Base-by-base conservation (phyloP, 2,888 invertebrate species). In the Thelaira solivaga region DNA sequence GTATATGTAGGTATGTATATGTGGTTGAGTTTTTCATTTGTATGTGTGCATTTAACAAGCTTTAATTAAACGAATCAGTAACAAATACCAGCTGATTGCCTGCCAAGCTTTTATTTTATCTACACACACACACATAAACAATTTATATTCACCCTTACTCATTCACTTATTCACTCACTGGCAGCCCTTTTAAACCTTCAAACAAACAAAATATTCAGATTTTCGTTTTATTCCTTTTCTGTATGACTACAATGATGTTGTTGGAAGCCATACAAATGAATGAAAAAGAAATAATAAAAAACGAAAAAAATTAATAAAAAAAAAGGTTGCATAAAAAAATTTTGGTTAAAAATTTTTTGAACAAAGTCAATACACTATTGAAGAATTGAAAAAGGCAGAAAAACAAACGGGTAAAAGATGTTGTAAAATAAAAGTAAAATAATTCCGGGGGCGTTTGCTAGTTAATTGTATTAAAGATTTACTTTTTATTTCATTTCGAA, bases 31-130 rank as follows among this genome's bases (percentile, higher is more conserved):
- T n/a, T n/a, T n/a, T n/a, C n/a, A n/a, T n/a, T n/a, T n/a, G n/a
- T n/a, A n/a, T n/a, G 69, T 59, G 47, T 26, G 53, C 62, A 64
- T 78, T 78, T 74, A 71, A 71, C 69, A 71, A 49, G 64, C 74
- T 71, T 78, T 78, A 78, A 78, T 78, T 78, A 78, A 78, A 78
- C 69, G 78, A 78, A 74, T 78, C 69, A 67, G 59, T 74, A 61
- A 71, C 65, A 69, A 74, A 74, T 74, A 65, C 69, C 78, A 67
- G 65, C 67, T 78, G 78, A 78, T 74, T 78, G 78, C 57, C 59
- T 69, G 74, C 69, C 74, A 78, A 71, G 41, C 64, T 59, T 69
- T 78, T 69, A 73, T 68, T 26, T 43, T 57, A 39, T 22, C 31
- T 16, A 67, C 16, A 45, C 18, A 16, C 8, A 34, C 20, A 39